Evolutionary conservation across 2,113 vertebrate genomes (phyloP), one percentile per base, ranked within the genome.

Genomic region (Scolopax mira): DNA sequence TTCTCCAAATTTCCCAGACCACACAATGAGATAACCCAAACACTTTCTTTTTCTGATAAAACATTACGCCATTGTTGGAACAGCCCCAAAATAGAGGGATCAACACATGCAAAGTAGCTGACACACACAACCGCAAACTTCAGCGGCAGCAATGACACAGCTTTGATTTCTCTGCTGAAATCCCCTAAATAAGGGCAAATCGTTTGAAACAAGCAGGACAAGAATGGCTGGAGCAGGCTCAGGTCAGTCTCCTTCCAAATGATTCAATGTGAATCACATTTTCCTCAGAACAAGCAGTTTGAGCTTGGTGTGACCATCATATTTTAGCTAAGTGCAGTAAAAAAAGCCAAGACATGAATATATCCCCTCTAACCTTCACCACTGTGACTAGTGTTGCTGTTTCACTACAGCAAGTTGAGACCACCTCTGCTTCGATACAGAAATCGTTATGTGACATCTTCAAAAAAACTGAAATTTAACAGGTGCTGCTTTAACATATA

Each of bases 261-360:
- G 35, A 93, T 39, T 92, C 69, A 86, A 17, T 21, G 64, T 66
- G 79, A 95, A 88, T 88, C 86, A 90, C 46, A 62, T n/a, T 88
- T 88, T 82, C 62, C 85, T 90, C 64, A 73, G 51, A 86, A 15
- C 44, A 73, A 77, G 64, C n/a, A 51, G 42, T 55, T 4, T 33
- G 35, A 84, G 44, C 41, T 49, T 62, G 62, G 27, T 60, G 51
- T n/a, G 64, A 71, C 35, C 42, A 25, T 0, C 0, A 0, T 19
- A 35, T 70, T 92, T 93, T 58, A 86, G 77, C 65, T 52, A 52
- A 92, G 41, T 23, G 13, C 55, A 80, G 33, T 42, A 33, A 81
- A 82, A 89, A 64, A 58, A 51, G 8, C 4, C n/a, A 17, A 65
- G 31, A 69, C 14, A 33, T 5, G 7, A 73, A 80, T 64, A 27